Conservation (phyloP, 1,140 invertebrate species). For the Drosophila repleta region DNA sequence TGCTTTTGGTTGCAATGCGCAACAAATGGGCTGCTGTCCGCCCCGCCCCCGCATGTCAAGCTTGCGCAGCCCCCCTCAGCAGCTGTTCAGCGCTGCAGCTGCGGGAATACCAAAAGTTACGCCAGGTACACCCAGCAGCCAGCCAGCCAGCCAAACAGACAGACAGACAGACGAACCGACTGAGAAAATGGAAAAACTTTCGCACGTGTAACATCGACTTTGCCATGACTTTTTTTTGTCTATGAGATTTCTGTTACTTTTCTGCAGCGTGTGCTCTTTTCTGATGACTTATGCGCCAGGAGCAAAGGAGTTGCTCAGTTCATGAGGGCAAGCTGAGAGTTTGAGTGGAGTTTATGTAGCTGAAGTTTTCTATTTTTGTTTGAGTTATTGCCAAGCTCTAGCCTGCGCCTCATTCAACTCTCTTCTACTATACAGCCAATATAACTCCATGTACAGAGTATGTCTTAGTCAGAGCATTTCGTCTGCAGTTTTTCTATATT, state of each 20-base stretch:
- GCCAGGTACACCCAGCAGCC: conserved; percentile 28
- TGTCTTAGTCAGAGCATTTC: background rate
- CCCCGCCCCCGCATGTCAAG: conserved; percentile 5
- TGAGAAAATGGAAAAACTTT: conserved; percentile 80
- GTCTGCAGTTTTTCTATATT: background rate
- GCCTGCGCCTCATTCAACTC: too few relatives aligned
- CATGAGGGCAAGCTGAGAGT: background rate
- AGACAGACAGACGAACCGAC: conserved; percentile 1
- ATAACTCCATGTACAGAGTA: too few relatives aligned
- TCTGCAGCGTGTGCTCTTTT: conserved; percentile 31
- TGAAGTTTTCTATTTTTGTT: background rate
- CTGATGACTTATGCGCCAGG: background rate
- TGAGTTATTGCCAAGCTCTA: background rate
- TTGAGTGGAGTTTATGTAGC: background rate
- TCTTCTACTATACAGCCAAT: too few relatives aligned
- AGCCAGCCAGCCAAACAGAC: too few relatives aligned
- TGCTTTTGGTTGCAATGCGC: conserved; percentile 59
- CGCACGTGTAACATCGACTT: conserved; percentile 75
- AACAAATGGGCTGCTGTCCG: conserved; percentile 52
- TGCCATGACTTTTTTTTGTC: conserved; percentile 27
- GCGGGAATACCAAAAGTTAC: conserved; percentile 57
- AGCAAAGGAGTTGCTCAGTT: background rate
- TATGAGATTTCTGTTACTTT: conserved; percentile 47
- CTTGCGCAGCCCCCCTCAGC: conserved; percentile 4
- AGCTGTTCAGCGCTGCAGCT: conserved; percentile 14